Evolutionary conservation across 2,888 invertebrate genomes (phyloP), one percentile per base, ranked within the genome.

Genomic region (Rhagium mordax): DNA sequence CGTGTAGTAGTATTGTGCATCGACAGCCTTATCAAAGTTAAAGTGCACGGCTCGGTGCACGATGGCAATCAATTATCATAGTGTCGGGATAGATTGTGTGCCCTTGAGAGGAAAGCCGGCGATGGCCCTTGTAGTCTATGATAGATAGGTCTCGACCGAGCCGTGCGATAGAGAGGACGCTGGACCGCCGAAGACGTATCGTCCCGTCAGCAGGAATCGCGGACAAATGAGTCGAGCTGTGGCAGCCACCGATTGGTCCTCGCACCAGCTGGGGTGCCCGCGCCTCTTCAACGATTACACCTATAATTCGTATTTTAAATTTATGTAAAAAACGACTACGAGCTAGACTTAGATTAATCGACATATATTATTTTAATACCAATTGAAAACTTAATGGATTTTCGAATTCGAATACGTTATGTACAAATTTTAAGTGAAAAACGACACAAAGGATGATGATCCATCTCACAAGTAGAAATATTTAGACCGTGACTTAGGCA

Each of bases 231-330:
- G 82, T 83, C 84, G 83, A 84, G 82, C 82, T 84, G 79, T 81
- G 81, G 84, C 82, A 83, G 83, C 84, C 82, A 84, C 84, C 83
- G 81, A 74, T 79, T 87, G 87, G 87, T 87, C 87, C 87, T 87
- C 87, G 86, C 87, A 87, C 87, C 87, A 87, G 87, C 87, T 84
- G 78, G 81, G 86, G 84, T 83, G 84, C 84, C 84, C 83, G 84
- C 84, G 85, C 85, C 85, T 86, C 84, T 83, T 85, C 80, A 79
- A 82, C 81, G 82, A 85, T 84, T 79, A 81, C 84, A 84, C 81
- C 83, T 85, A 84, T 82, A 84, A 84, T 86, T 86, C 85, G 84
- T 84, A 84, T 81, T 81, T 78, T 81, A 81, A 74, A 73, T 74
- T 74, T 74, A 72, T 81, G 84, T 85, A 85, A 85, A 86, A 86